phyloP scores from a whole-genome alignment of 2,888 invertebrate species.

The Oligia strigilis region DNA sequence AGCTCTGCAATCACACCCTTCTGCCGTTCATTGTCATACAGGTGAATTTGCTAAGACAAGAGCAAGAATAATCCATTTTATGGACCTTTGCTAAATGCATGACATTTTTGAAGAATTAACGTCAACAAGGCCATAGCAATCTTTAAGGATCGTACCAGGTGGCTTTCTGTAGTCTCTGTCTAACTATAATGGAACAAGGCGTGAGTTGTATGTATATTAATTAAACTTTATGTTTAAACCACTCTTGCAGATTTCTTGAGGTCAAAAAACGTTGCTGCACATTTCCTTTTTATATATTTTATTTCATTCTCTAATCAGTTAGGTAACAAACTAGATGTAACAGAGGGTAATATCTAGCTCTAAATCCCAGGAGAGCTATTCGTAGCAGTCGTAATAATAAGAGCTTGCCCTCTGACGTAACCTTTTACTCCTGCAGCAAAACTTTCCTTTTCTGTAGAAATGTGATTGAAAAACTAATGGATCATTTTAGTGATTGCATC shows the following conservation, averaged over 20 bases:
- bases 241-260: background rate
- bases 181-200: background rate
- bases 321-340: slow-evolving; percentile 21
- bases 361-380: slow-evolving; percentile 5
- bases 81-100: background rate
- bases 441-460: slow-evolving; percentile 8
- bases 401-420: slow-evolving; percentile 13
- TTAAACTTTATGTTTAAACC: background rate
- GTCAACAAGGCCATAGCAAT: background rate
- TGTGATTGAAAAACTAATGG: slow-evolving; percentile 42
- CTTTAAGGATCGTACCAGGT: background rate
- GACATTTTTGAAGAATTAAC: background rate
- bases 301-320: slow-evolving; percentile 17
- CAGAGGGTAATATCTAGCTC: slow-evolving; percentile 10
- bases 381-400: slow-evolving; percentile 16
- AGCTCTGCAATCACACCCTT: no score
- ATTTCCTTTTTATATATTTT: background rate
- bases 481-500: slow-evolving; percentile 22
- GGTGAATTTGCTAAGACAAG: background rate
- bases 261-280: slow-evolving; percentile 3
- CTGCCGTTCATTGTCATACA: no score
- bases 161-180: background rate
- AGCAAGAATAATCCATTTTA: background rate
- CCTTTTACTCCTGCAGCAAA: background rate
- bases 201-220: background rate